Evolutionary conservation across 2,888 invertebrate genomes (phyloP).

Genomic region (Chrysolina oricalcia): DNA sequence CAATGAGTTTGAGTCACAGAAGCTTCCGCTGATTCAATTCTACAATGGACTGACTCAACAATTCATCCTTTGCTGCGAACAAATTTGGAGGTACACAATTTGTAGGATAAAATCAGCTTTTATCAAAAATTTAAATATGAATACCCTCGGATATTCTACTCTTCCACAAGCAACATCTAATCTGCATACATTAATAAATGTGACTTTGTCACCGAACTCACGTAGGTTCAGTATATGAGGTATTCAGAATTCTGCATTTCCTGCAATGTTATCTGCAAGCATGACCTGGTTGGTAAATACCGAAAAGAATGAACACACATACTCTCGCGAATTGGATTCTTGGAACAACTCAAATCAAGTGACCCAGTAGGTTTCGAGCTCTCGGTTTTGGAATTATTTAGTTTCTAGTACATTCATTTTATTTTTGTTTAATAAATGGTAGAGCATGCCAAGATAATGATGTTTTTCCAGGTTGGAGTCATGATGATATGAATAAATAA

Average conservation of each 20-base stretch:
- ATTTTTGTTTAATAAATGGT: no score
- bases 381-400: neutral
- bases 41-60: no score
- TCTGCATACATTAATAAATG: conserved; percentile 1
- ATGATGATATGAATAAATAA: no score
- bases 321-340: neutral
- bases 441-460: no score
- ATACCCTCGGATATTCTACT: neutral
- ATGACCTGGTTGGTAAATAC: neutral
- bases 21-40: no score
- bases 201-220: neutral
- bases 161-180: neutral
- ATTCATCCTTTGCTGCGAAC: no score
- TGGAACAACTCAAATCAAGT: neutral
- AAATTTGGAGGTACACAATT: no score
- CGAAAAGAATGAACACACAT: neutral
- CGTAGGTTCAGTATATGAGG: neutral
- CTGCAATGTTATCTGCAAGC: neutral
- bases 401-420: neutral
- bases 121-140: neutral
- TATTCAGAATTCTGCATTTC: conserved; percentile 4
- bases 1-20: no score
- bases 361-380: neutral
- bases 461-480: no score
- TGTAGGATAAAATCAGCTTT: no score